Conservation (phyloP, 1,140 invertebrate genomes). For the Lepidurus arcticus region DNA sequence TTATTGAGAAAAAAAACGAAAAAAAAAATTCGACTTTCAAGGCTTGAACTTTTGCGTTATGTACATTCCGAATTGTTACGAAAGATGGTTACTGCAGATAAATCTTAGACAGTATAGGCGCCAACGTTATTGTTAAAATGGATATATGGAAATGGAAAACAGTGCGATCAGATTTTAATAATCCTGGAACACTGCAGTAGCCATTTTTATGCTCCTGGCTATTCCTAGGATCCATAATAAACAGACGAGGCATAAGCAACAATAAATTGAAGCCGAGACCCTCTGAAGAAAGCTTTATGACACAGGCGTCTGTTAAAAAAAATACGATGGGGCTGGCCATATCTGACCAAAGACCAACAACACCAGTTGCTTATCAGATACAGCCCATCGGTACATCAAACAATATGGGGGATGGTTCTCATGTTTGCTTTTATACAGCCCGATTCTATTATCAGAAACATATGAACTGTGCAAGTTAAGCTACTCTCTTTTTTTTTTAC, state of each 20-base stretch:
- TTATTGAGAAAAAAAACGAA: too few relatives aligned
- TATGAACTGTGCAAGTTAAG: not conserved
- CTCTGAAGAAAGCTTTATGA: not conserved
- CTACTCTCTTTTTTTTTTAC: not conserved
- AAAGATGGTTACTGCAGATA: not conserved
- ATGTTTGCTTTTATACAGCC: not conserved
- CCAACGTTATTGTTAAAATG: slow-evolving; percentile 2
- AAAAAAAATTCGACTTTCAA: too few relatives aligned
- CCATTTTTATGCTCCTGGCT: not conserved
- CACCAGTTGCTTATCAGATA: not conserved
- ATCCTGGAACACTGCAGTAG: not conserved
- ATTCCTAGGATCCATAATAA: not conserved
- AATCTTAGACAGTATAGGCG: not conserved
- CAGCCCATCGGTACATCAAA: slow-evolving; percentile 8
- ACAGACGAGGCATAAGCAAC: slow-evolving; percentile 2
- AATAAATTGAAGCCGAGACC: slow-evolving; percentile 17
- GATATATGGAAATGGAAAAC: slow-evolving; percentile 10
- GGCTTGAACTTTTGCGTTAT: too few relatives aligned
- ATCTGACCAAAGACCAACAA: not conserved
- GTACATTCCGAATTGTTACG: not conserved
- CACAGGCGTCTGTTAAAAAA: not conserved
- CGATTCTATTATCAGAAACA: not conserved
- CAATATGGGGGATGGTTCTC: slow-evolving; percentile 3
- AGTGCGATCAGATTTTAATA: not conserved
- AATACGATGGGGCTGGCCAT: not conserved